Base-by-base conservation (phyloP, 2,797 vertebrate species). In the Hirundo rustica region DNA sequence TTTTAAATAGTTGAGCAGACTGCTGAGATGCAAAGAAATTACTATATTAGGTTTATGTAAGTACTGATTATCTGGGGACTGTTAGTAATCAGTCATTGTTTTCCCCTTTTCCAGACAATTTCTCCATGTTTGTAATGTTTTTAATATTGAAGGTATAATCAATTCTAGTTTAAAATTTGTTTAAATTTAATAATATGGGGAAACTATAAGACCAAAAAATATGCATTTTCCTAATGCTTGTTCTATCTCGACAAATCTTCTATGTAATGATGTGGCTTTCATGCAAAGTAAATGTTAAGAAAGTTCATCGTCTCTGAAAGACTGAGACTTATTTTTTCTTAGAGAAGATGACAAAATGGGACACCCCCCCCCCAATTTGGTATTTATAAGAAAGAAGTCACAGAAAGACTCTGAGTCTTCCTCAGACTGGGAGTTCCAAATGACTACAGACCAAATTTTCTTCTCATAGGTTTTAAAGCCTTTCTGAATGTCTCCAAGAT, bases 281-380 rank as follows among this genome's bases (percentile, higher is more conserved):
- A 36, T 36, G 9, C 36, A 36, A 36, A 36, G 36, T 36, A 36
- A 36, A 36, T 36, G 36, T 42, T 76, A 65, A 76, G 29, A 79
- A 92, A 66, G 6, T 10, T 60, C 2, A 27, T 23, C 1, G 66
- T 10, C 71, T 77, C 26, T 36, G n/a, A 13, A 73, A 47, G 20
- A 36, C 5, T 26, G 30, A 55, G 9, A 42, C 44, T 89, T 61
- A 47, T 44, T 6, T 40, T 75, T 17, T n/a, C 74, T 68, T 55
- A 64, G 16, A 74, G 23, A 80, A 68, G 42, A 84, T 7, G 9
- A 32, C 1, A 51, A 86, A 62, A 68, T 21, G 7, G 42, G 4
- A 17, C 0, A 0, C 36, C 36, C 36, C 9, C 36, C 36, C 36
- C 4, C 40, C 0, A 53, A n/a, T 48, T 38, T 80, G 4, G 1